Percentiles rank a stretch among this genome's conserved stretches.
phyloP scores from a whole-genome alignment of 1,140 invertebrate genomes.

The Zaprionus tsacasi region DNA sequence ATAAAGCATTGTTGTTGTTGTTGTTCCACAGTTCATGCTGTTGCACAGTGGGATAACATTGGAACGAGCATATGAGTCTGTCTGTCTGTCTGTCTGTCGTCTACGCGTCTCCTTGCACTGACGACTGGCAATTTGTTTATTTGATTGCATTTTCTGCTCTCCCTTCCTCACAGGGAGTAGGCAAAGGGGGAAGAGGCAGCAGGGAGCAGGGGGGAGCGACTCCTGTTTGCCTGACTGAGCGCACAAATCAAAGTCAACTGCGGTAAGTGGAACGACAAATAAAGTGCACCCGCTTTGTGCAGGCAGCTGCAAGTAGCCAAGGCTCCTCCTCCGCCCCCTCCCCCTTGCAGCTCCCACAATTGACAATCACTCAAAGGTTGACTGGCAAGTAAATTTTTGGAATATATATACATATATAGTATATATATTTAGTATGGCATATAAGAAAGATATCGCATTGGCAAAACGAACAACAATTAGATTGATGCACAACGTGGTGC shows the following conservation, averaged over 20 bases:
- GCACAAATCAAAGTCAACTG: conserved; percentile 59
- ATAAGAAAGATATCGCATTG: not conserved
- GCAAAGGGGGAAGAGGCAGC: too few species aligned
- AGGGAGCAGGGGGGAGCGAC: too few species aligned
- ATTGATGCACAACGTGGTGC: conserved; percentile 41
- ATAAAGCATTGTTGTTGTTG: conserved; percentile 1
- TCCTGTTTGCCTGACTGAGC: conserved; percentile 39
- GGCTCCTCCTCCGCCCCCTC: not conserved
- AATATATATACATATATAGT: not conserved
- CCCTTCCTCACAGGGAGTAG: not conserved
- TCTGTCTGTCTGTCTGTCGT: conserved; percentile 1
- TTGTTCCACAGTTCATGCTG: conserved; percentile 1
- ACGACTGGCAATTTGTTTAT: conserved; percentile 58
- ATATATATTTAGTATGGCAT: not conserved
- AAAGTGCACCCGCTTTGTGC: conserved; percentile 41
- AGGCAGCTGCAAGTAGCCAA: conserved; percentile 5
- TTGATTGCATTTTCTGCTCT: conserved; percentile 50
- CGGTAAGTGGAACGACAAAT: conserved; percentile 58
- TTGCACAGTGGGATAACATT: not conserved
- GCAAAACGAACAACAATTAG: conserved; percentile 45
- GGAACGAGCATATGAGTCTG: conserved; percentile 9
- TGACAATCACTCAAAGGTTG: conserved; percentile 45
- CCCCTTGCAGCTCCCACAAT: not conserved
- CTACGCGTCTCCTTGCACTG: conserved; percentile 6
- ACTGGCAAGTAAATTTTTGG: conserved; percentile 44